Conservation (phyloP, 2,113 vertebrate species). For the Struthidea cinerea region DNA sequence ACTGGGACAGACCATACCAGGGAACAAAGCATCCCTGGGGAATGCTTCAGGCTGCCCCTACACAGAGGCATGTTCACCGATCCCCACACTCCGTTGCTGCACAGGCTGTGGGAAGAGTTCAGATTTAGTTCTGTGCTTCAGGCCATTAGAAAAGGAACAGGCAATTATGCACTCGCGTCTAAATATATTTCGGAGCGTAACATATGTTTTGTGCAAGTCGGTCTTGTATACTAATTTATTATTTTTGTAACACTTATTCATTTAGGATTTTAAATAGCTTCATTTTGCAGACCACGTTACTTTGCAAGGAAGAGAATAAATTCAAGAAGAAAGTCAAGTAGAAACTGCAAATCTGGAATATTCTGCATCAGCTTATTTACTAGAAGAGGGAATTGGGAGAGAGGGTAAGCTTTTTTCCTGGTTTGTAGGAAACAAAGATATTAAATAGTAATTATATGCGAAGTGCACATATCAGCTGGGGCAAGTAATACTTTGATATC, state of each 20-base stretch:
- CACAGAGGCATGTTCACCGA: too few species aligned
- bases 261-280: slow-evolving; percentile 58
- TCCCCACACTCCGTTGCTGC: too few species aligned
- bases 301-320: slow-evolving; percentile 22
- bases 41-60: too few species aligned
- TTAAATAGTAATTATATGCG: slow-evolving; percentile 53
- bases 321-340: slow-evolving; percentile 19
- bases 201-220: slow-evolving; percentile 50
- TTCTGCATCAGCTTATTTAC: slow-evolving; percentile 33
- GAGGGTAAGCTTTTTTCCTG: slow-evolving; percentile 7
- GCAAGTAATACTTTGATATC: slow-evolving; percentile 50
- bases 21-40: too few species aligned
- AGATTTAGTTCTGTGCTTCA: background rate
- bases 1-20: too few species aligned
- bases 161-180: background rate
- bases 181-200: slow-evolving; percentile 26
- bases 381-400: slow-evolving; percentile 35
- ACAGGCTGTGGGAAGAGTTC: background rate
- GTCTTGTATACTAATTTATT: slow-evolving; percentile 51
- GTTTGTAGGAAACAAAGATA: slow-evolving; percentile 38
- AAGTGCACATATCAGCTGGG: slow-evolving; percentile 19
- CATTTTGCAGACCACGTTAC: background rate
- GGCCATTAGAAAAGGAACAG: slow-evolving; percentile 48
- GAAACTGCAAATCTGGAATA: slow-evolving; percentile 24
- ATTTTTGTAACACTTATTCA: slow-evolving; percentile 58